Evolutionary conservation across 2,888 invertebrate species (phyloP).

Genomic region (Ptychoptera contaminata): DNA sequence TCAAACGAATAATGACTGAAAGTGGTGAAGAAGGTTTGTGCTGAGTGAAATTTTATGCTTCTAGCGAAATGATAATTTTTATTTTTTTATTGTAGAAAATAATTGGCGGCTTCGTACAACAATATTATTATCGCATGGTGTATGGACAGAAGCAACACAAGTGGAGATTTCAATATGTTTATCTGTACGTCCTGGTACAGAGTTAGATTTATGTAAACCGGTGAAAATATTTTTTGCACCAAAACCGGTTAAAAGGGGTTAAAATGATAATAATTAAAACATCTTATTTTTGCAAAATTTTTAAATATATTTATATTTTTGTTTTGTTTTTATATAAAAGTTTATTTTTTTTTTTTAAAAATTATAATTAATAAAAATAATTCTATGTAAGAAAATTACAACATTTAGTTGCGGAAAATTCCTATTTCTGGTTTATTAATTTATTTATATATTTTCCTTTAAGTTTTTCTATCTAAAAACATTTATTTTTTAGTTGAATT

Average conservation of each 20-base stretch:
- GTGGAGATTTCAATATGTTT: slow-evolving; percentile 75
- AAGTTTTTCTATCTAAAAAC: no score
- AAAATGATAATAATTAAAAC: slow-evolving; percentile 21
- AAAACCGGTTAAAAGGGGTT: slow-evolving; percentile 76
- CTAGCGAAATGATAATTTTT: not conserved
- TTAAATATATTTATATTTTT: not conserved
- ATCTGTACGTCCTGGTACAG: slow-evolving; percentile 45
- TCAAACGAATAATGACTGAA: slow-evolving; percentile 47
- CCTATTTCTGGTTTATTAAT: no score
- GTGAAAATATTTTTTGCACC: slow-evolving; percentile 77
- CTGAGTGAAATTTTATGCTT: not conserved
- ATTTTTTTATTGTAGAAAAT: slow-evolving; percentile 15
- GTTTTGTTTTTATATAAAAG: not conserved
- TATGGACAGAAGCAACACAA: slow-evolving; percentile 84
- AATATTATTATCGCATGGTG: slow-evolving; percentile 68
- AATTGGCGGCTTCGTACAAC: slow-evolving; percentile 59
- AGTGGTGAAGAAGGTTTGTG: slow-evolving; percentile 35
- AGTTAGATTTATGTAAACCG: slow-evolving; percentile 70
- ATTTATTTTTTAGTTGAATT: no score
- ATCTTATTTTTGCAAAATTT: not conserved
- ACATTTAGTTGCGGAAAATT: no score
- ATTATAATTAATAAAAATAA: no score
- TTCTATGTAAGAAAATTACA: no score
- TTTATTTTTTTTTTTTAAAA: no score
- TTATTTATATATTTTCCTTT: no score